A percentile compares a stretch with the other conserved stretches of the same genome.
phyloP scores from a whole-genome alignment of 2,888 invertebrate genomes.

The Dryomyza anilis region DNA sequence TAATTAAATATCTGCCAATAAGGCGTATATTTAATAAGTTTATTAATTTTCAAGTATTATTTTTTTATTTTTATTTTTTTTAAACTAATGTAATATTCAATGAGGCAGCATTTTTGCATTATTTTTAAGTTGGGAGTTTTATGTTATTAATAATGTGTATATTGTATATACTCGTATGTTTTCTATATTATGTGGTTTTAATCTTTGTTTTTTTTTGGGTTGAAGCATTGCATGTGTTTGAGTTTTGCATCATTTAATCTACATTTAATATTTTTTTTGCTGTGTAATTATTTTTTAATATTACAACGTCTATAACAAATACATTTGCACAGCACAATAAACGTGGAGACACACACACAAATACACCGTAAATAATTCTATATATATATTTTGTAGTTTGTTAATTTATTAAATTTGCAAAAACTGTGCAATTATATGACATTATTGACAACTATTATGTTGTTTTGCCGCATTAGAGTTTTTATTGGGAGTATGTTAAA shows the following conservation, averaged over 20 bases:
- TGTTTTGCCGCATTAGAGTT: too few species aligned
- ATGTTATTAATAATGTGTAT: conserved; percentile 34
- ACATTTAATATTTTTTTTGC: too few species aligned
- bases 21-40: conserved; percentile 29
- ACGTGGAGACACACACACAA: conserved; percentile 13
- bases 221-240: neutral
- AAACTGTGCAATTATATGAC: too few species aligned
- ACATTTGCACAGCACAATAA: conserved; percentile 15
- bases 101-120: conserved; percentile 28
- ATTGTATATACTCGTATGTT: too few species aligned
- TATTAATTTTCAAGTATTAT: conserved; percentile 26
- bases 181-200: conserved; percentile 21
- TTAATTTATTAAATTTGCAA: too few species aligned
- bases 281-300: conserved; percentile 22
- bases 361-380: neutral
- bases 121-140: conserved; percentile 27
- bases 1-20: conserved; percentile 30
- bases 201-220: conserved; percentile 10
- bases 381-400: neutral
- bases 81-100: conserved; percentile 20
- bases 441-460: too few species aligned
- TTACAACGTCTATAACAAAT: conserved; percentile 17
- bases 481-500: too few species aligned
- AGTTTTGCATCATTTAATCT: too few species aligned
- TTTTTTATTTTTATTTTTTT: conserved; percentile 25